A percentile compares a stretch with the other conserved stretches of the same genome.
Evolutionary conservation across 2,888 invertebrate genomes (phyloP).

Genomic region (Idaea straminata): DNA sequence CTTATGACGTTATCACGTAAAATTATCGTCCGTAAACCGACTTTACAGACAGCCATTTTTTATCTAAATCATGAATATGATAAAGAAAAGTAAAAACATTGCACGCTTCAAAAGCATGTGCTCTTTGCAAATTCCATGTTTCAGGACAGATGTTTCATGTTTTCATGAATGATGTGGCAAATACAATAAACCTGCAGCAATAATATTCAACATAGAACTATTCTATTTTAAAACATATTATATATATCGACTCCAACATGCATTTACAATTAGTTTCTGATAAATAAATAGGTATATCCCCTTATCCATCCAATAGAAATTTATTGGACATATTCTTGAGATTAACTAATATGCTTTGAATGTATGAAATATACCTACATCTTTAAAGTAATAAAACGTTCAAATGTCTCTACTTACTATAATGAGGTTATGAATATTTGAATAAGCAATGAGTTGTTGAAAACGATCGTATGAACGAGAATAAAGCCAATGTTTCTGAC

Average conservation of each 20-base stretch:
- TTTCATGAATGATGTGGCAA: neutral
- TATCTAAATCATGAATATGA: neutral
- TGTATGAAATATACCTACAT: neutral
- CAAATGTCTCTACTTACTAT: neutral
- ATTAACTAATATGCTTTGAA: neutral
- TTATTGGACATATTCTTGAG: neutral
- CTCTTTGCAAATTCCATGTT: neutral
- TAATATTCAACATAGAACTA: no score
- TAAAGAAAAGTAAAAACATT: neutral
- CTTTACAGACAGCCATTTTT: no score
- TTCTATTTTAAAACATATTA: no score
- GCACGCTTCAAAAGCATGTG: neutral
- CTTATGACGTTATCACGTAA: no score
- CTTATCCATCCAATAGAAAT: neutral
- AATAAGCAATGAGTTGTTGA: conserved; percentile 4
- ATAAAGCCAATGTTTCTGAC: neutral
- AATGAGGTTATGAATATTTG: conserved; percentile 6
- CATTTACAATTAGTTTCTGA: neutral
- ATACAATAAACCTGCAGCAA: neutral
- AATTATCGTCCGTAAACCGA: no score
- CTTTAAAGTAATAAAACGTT: neutral
- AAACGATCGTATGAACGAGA: neutral
- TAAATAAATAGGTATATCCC: neutral
- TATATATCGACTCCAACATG: neutral
- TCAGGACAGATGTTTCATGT: neutral